Evolutionary conservation across 2,888 invertebrate species (phyloP), one percentile per base, ranked within the genome.

Genomic region (Ctena decussata): DNA sequence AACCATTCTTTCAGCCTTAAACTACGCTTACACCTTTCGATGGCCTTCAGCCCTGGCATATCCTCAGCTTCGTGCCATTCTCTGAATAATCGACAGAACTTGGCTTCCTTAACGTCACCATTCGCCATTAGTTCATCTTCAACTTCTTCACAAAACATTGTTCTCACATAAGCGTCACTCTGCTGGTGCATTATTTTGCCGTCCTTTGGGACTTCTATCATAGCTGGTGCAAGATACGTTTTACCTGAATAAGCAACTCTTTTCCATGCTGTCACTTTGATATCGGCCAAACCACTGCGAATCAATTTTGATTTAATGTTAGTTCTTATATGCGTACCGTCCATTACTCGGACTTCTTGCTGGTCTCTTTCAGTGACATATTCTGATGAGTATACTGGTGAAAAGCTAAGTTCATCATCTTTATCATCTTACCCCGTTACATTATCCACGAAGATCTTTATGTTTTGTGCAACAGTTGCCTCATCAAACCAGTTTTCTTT

Each of bases 31-130:
- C 75, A 76, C 24, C 75, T 15, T 12, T 79, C 74, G 11, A 57
- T 27, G 24, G 80, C 77, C 1, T 37, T 5, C 24, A 82, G 46
- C 18, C 49, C 60, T 32, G 82, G 79, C 49, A 77, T 82, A 44
- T 82, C 82, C 32, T 82, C 80, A 30, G 80, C 73, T 30, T 79
- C 82, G 69, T 73, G 82, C 82, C 85, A 85, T 5, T 37, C 21
- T 3, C 77, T 11, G 41, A 85, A 77, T 6, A 82, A 32, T 49
- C 70, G 8, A 53, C 82, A 79, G 53, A 85, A 85, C 27, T 30
- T 60, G 60, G 30, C 32, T 18, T 60, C 32, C 1, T 60, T 60
- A 27, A 27, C 32, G 27, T 37, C 75, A 12, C 35, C 39, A 49
- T 69, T 74, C 30, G 39, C 35, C 0, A 12, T 15, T 35, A 75